Conservation (phyloP, 2,113 vertebrate species). For the Gambusia holbrooki region DNA sequence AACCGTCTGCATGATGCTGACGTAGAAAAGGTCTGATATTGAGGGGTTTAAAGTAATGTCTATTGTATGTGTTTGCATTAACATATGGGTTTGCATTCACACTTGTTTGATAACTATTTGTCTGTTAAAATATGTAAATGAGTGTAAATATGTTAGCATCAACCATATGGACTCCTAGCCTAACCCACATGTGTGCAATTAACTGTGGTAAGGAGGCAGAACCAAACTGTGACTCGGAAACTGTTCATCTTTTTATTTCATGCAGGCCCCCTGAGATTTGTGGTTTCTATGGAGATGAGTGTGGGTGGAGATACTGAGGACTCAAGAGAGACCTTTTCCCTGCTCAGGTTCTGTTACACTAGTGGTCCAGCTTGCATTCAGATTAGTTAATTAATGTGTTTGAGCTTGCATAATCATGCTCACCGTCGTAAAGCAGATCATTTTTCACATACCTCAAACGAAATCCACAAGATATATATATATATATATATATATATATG, state of each 20-base stretch:
- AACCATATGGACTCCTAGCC: slow-evolving; percentile 17
- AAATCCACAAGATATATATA: not conserved
- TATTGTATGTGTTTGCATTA: slow-evolving; percentile 9
- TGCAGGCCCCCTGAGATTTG: slow-evolving; percentile 23
- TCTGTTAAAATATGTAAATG: not conserved
- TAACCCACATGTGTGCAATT: slow-evolving; percentile 33
- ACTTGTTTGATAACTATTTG: slow-evolving; percentile 11
- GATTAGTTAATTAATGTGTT: slow-evolving; percentile 16
- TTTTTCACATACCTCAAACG: slow-evolving; percentile 3
- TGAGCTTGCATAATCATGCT: slow-evolving; percentile 30
- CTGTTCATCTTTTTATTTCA: slow-evolving; percentile 48
- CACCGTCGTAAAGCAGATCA: not conserved
- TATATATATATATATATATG: not conserved
- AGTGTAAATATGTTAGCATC: slow-evolving; percentile 15
- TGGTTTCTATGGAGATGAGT: slow-evolving; percentile 64
- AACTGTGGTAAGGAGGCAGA: slow-evolving; percentile 46
- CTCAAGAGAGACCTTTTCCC: slow-evolving; percentile 44
- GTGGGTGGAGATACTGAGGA: slow-evolving; percentile 52
- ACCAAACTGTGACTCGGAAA: slow-evolving; percentile 36
- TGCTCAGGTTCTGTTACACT: slow-evolving; percentile 29
- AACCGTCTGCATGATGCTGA: not conserved
- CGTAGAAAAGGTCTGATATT: not conserved
- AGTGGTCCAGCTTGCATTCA: slow-evolving; percentile 5
- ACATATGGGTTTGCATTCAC: not conserved
- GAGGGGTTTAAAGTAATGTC: not conserved